phyloP scores from a whole-genome alignment of 2,888 invertebrate genomes.

The Apocheima hispidaria region DNA sequence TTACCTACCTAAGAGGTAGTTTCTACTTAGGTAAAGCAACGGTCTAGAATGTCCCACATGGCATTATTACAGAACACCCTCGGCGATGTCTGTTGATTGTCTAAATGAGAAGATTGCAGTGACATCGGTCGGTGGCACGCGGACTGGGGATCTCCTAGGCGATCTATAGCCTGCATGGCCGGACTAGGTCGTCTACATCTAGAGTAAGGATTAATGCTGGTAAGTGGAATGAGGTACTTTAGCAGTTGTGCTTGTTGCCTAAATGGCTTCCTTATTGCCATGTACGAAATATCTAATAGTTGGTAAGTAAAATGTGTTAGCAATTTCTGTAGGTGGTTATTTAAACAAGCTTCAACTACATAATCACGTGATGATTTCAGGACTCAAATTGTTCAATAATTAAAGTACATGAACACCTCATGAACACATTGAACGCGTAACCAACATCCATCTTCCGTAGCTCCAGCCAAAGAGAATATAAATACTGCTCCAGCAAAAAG shows the following conservation, averaged over 20 bases:
- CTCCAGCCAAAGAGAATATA: too few relatives aligned
- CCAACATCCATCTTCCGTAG: too few relatives aligned
- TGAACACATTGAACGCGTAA: too few relatives aligned
- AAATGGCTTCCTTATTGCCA: constrained; percentile 12
- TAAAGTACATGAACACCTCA: too few relatives aligned
- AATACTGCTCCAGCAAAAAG: too few relatives aligned
- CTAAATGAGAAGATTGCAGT: constrained; percentile 61
- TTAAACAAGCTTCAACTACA: too few relatives aligned
- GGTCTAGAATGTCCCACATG: constrained; percentile 2
- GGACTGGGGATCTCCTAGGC: constrained; percentile 34
- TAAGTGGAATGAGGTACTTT: constrained; percentile 6
- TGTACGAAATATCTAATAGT: neutral
- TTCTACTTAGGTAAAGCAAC: neutral
- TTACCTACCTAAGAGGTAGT: neutral
- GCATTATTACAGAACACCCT: constrained; percentile 48
- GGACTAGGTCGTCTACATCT: constrained; percentile 1
- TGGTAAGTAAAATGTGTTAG: too few relatives aligned
- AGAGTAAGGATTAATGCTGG: neutral
- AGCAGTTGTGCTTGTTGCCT: constrained; percentile 8
- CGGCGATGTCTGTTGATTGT: constrained; percentile 49
- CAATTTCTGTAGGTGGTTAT: too few relatives aligned
- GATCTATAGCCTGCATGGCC: constrained; percentile 8
- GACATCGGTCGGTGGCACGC: constrained; percentile 52
- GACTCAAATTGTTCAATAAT: too few relatives aligned
- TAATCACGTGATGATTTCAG: too few relatives aligned